Evolutionary conservation across 2,888 invertebrate genomes (phyloP), one percentile per base, ranked within the genome.

Genomic region (Trypoxylon attenuatum): DNA sequence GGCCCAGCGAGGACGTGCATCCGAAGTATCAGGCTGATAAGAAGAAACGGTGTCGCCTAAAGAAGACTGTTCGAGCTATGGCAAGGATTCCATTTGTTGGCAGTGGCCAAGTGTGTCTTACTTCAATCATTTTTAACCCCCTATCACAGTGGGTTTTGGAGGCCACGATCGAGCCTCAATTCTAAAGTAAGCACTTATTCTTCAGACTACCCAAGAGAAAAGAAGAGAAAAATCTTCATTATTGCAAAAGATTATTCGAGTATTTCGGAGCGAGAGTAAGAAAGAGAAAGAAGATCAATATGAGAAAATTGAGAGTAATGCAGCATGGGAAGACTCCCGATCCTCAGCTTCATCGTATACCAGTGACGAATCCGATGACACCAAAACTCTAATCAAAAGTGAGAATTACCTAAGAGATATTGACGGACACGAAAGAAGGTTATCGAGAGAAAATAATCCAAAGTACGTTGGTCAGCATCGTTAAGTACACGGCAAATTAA

Each of bases 11-110:
- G 5, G 61, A 69, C 49, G 52, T 67, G 27, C 64, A 76, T 10
- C 39, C 51, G 55, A 71, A 19, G 64, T 70, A 45, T 68, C 63
- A 46, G 43, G 38, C 38, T 57, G 55, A 62, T 68, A 59, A 71
- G 39, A 42, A 55, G 25, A 78, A 76, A 63, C 63, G 54, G 2
- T 60, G 73, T 19, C 72, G 77, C 21, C 63, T 81, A 33, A 69
- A 54, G 42, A 82, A 65, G 69, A 76, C 82, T 51, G 65, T 82
- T 15, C 52, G 53, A 10, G 80, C 76, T 2, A 63, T 82, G 3
- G 58, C 55, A 22, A 73, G 65, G 57, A 76, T 82, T 19, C 77
- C 77, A 27, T 82, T 80, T 77, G 65, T 82, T 15, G 61, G 69
- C 6, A 77, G 49, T 41, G 54, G 43, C 54, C 49, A 56, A 19